These are phyloP conservation scores for Lethrus apterus DNA, from an alignment of 1,140 invertebrate genomes.

Conservation along the genomic window DNA sequence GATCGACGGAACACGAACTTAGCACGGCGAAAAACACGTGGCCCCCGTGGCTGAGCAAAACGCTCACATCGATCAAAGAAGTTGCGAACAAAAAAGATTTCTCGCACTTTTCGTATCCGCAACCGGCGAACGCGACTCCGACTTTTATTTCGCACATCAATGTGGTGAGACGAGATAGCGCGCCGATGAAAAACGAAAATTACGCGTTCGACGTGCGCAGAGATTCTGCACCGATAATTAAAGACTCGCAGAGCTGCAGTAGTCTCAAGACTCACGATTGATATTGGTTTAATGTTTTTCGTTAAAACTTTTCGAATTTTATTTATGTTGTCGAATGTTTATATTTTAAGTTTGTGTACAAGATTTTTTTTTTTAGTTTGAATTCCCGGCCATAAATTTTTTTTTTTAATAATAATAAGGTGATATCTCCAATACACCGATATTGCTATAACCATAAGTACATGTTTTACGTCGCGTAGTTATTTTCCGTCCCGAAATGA, in stretches of 20 bases:
- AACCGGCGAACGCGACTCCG: slow-evolving; percentile 23
- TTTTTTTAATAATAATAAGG: no score
- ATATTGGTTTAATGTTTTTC: slow-evolving; percentile 14
- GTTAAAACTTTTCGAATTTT: no score
- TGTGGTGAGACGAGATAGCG: slow-evolving; percentile 32
- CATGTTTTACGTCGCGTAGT: no score
- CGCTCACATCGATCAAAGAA: slow-evolving; percentile 49
- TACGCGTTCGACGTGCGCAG: slow-evolving; percentile 26
- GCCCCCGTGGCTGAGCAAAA: slow-evolving; percentile 86
- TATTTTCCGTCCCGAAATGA: no score
- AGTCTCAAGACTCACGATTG: slow-evolving; percentile 37
- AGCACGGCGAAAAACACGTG: slow-evolving; percentile 69
- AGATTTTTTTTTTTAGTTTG: no score
- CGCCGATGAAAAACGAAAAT: slow-evolving; percentile 27
- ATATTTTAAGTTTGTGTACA: no score
- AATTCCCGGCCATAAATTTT: no score
- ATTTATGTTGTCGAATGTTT: no score
- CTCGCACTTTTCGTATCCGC: slow-evolving; percentile 23
- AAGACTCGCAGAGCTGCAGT: slow-evolving; percentile 40
- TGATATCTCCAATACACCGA: no score
- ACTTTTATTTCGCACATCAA: slow-evolving; percentile 39
- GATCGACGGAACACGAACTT: slow-evolving; percentile 71
- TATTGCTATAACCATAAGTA: no score
- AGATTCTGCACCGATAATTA: slow-evolving; percentile 33
- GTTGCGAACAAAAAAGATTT: slow-evolving; percentile 40